Base-by-base conservation (phyloP, 2,113 vertebrate genomes). In the Oreochromis aureus region DNA sequence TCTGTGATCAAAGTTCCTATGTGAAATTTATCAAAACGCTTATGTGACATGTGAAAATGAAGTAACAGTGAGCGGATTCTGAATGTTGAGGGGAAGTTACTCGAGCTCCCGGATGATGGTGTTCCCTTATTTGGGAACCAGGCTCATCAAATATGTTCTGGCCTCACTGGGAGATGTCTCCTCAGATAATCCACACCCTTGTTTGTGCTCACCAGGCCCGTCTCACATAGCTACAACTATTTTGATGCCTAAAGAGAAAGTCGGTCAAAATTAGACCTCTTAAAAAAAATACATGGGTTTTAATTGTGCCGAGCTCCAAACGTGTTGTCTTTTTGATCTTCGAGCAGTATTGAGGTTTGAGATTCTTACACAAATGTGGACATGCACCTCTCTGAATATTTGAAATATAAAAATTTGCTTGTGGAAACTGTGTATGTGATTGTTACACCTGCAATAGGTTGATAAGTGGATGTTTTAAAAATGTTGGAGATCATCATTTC, bases 401-500 rank as follows among this genome's bases (percentile, higher is more conserved):
- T 82, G 6, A 91, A 86, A 27, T 10, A 7, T 61, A 79, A 58
- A 51, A 55, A 51, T 30, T 53, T 10, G 15, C 63, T 44, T 44
- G 89, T 90, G 69, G 82, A 87, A 88, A 82, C 58, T 73, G 54
- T 86, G 44, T 89, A 73, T 91, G 85, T 89, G 81, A 83, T 18
- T 54, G 34, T 46, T 90, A 63, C 55, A 83, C 22, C 48, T 88
- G 79, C 58, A 81, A 19, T 84, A 66, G 34, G 69, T 88, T 22
- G 71, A 7, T 80, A 19, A 86, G 86, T 93, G 27, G 90, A 81
- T 86, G 80, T 90, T 86, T 88, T 86, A 55, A 11, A 82, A 91
- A 89, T 86, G 34, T 81, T 66, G 13, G 46, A 24, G 11, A 86
- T 73, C 3, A 73, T 59, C 8, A 91, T 34, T 61, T 69, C 32